phyloP scores from a whole-genome alignment of 2,797 vertebrate species.

The Antrozous pallidus region DNA sequence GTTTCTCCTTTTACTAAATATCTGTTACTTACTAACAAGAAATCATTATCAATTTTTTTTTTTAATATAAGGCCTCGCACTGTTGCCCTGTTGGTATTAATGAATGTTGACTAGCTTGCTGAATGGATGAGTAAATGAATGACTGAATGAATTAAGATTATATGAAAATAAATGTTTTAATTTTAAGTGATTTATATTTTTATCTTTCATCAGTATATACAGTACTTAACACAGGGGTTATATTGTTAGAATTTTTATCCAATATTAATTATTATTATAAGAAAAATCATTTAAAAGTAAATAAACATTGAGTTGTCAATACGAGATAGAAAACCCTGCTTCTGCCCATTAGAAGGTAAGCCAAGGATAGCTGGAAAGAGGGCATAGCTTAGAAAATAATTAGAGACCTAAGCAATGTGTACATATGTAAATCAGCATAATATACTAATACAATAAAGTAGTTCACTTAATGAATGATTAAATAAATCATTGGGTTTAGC shows the following conservation, averaged over 20 bases:
- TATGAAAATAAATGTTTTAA: not conserved
- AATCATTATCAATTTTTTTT: not conserved
- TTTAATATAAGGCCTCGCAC: not conserved
- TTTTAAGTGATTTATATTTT: not conserved
- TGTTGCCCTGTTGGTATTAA: not conserved
- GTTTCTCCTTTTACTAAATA: not conserved
- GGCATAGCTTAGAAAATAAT: not conserved
- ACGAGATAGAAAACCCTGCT: not conserved
- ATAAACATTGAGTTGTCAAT: not conserved
- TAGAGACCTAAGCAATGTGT: not conserved
- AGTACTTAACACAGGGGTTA: not conserved
- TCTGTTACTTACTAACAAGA: not conserved
- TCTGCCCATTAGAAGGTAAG: not conserved
- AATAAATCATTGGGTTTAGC: constrained; percentile 21
- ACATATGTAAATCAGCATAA: not conserved
- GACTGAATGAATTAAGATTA: not conserved
- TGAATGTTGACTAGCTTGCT: not conserved
- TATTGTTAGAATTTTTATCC: not conserved
- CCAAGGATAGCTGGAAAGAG: not conserved
- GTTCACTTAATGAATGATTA: constrained; percentile 46
- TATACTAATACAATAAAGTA: constrained; percentile 10
- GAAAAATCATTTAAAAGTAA: not conserved
- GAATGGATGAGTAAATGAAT: not conserved
- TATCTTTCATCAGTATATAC: not conserved
- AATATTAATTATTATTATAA: not conserved